These are phyloP conservation scores for Dione juno DNA, from an alignment of 2,888 invertebrate genomes.

Conservation along the genomic window DNA sequence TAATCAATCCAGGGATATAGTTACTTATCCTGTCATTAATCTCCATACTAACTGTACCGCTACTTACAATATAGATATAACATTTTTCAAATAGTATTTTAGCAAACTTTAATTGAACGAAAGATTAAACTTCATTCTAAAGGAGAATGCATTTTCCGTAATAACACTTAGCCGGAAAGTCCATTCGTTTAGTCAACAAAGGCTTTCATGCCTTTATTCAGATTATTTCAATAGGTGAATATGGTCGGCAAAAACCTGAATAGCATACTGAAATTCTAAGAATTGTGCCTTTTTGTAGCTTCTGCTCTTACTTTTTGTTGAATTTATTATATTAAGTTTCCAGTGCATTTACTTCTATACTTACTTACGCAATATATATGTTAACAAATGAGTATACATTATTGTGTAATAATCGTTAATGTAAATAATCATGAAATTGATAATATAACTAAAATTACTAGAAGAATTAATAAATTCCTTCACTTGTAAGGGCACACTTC, in stretches of 20 bases:
- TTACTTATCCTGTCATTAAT: too few species aligned
- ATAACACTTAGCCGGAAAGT: slow-evolving; percentile 28
- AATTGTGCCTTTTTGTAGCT: not conserved
- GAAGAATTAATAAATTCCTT: too few species aligned
- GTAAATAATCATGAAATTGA: too few species aligned
- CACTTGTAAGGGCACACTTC: too few species aligned
- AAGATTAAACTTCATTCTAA: slow-evolving; percentile 10
- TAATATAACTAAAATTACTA: too few species aligned
- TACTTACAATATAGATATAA: not conserved
- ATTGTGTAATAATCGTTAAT: too few species aligned
- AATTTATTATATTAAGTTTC: not conserved
- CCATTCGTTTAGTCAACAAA: slow-evolving; percentile 33
- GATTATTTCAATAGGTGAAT: slow-evolving; percentile 30
- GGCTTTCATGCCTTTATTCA: slow-evolving; percentile 26
- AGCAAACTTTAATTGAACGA: not conserved
- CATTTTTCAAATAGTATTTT: not conserved
- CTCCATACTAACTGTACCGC: too few species aligned
- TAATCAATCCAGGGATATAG: too few species aligned
- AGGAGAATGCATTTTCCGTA: slow-evolving; percentile 19
- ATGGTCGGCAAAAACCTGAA: slow-evolving; percentile 19
- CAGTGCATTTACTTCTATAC: not conserved
- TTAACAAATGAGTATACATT: too few species aligned
- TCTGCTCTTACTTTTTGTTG: not conserved
- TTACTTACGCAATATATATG: too few species aligned
- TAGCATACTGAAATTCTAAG: slow-evolving; percentile 8